phyloP scores from a whole-genome alignment of 2,888 invertebrate genomes.

The Dynastes maya region DNA sequence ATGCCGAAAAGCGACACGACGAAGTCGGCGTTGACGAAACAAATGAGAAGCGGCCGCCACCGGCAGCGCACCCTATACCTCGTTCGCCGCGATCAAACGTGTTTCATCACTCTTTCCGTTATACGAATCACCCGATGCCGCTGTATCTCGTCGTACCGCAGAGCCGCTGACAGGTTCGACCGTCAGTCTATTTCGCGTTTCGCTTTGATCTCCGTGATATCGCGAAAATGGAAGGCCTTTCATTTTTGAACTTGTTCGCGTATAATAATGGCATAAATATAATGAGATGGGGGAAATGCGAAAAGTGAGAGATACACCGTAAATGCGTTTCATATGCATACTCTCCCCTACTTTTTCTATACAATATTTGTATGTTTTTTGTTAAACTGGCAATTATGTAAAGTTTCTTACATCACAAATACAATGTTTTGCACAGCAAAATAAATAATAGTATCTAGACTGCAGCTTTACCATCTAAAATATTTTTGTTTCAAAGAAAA shows the following conservation, averaged over 20 bases:
- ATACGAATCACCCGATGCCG: neutral
- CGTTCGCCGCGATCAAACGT: slow-evolving; percentile 20
- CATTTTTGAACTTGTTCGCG: slow-evolving; percentile 13
- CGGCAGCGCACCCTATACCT: neutral
- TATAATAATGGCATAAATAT: slow-evolving; percentile 20
- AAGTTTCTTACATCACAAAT: too few relatives aligned
- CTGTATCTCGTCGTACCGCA: slow-evolving; percentile 7
- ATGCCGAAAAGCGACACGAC: slow-evolving; percentile 2
- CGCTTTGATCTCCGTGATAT: slow-evolving; percentile 30
- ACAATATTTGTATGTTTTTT: too few relatives aligned
- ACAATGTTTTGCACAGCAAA: too few relatives aligned
- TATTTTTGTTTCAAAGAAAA: too few relatives aligned
- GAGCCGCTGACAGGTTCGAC: slow-evolving; percentile 24
- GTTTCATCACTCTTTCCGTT: slow-evolving; percentile 31
- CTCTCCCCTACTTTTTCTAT: too few relatives aligned
- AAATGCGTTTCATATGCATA: too few relatives aligned
- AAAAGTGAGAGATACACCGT: too few relatives aligned
- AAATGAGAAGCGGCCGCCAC: slow-evolving; percentile 13
- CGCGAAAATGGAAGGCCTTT: slow-evolving; percentile 24
- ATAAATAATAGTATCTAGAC: too few relatives aligned
- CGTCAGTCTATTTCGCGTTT: neutral
- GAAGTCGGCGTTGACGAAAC: slow-evolving; percentile 26
- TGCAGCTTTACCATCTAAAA: too few relatives aligned
- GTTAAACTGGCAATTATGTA: too few relatives aligned
- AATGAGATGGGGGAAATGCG: neutral